Evolutionary conservation across 2,797 vertebrate genomes (phyloP), one percentile per base, ranked within the genome.

Genomic region (Sebastes elongatus): DNA sequence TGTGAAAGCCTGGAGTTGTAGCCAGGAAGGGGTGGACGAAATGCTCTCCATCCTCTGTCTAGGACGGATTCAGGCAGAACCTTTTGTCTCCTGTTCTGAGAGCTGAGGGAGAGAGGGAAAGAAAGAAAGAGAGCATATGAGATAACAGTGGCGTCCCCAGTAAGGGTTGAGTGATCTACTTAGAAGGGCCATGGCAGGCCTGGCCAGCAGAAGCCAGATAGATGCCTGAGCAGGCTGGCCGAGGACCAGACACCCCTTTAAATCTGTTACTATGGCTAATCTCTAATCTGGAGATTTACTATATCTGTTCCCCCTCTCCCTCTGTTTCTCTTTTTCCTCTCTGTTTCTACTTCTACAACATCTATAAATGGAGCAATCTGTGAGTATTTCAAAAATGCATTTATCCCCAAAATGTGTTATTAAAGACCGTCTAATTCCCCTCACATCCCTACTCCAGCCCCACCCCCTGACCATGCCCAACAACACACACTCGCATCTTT

Each of bases 231-330:
- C 95, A 90, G 88, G 80, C 91, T 95, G 94, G 93, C 90, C 25
- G 20, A 18, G 74, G 72, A 93, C 95, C 96, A 96, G 92, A 93
- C 92, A 83, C 85, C 92, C 92, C 91, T 90, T 92, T 92, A 95
- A 95, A 95, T 94, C 95, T 95, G 93, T 90, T 89, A 92, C 93
- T 93, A 90, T 75, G 89, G 93, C 93, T 95, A 96, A 96, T 95
- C 94, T 96, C 94, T 96, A 96, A 96, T 96, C 95, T 95, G 95
- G 94, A 96, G 95, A 96, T 96, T 96, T 96, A 95, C 91, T 94
- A 92, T 90, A 92, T 92, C 92, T 92, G 91, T 80, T 86, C 92
- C 83, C 82, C 86, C 86, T 88, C 86, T 89, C 86, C 80, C 83
- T 92, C 85, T 87, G 78, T 90, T 90, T 89, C 88, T 81, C 83